These are phyloP conservation scores for Cordilura impudica DNA, from an alignment of 2,888 invertebrate genomes.

Conservation along the genomic window DNA sequence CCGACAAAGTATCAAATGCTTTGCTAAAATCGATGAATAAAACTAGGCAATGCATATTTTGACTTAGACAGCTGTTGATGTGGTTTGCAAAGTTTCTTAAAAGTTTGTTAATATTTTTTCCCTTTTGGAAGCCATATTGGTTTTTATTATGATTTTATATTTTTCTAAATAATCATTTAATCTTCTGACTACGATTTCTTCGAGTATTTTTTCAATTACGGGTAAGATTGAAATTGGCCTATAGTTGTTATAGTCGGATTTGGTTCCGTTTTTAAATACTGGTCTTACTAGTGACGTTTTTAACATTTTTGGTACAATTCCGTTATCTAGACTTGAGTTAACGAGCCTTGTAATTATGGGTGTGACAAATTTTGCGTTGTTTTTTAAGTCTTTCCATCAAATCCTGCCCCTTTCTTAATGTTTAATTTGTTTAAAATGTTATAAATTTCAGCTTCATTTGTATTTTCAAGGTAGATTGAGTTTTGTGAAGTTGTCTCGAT, in stretches of 20 bases:
- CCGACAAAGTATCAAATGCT: conserved; percentile 1
- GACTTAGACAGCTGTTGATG: not conserved
- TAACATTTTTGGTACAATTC: too few species aligned
- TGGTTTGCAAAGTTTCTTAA: not conserved
- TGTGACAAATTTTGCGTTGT: not conserved
- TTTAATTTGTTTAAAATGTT: conserved; percentile 1
- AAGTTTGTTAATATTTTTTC: not conserved
- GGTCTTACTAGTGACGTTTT: too few species aligned
- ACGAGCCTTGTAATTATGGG: too few species aligned
- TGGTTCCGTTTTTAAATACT: too few species aligned
- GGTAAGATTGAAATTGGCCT: too few species aligned
- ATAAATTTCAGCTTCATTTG: not conserved
- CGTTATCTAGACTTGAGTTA: too few species aligned
- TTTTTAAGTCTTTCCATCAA: not conserved
- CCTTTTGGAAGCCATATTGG: too few species aligned
- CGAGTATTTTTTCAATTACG: too few species aligned
- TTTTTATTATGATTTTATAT: conserved; percentile 7
- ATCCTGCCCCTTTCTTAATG: not conserved
- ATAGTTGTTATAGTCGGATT: too few species aligned
- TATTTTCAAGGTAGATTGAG: not conserved
- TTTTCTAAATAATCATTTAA: not conserved
- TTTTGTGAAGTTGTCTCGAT: not conserved
- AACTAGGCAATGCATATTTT: not conserved
- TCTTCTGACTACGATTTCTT: not conserved
- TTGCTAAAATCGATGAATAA: not conserved